phyloP scores from a whole-genome alignment of 1,140 invertebrate genomes.

The Diorhabda sublineata region DNA sequence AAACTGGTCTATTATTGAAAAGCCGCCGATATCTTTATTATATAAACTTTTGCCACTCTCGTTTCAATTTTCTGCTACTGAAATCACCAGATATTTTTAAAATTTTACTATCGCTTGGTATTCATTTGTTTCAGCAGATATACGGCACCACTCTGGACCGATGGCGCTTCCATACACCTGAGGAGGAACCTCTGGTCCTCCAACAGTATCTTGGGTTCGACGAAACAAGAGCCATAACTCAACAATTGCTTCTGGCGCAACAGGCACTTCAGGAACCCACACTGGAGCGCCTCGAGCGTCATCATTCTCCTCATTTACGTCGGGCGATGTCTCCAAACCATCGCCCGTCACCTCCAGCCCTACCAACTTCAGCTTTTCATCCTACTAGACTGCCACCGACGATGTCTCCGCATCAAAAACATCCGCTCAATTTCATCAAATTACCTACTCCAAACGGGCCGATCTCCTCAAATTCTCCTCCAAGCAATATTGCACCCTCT shows the following conservation, averaged over 20 bases:
- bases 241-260: slow-evolving; percentile 71
- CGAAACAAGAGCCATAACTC: slow-evolving; percentile 76
- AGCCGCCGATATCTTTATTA: slow-evolving; percentile 17
- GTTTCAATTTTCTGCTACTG: neutral
- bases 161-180: slow-evolving; percentile 77
- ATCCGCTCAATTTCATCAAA: slow-evolving; percentile 44
- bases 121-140: slow-evolving; percentile 55
- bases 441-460: slow-evolving; percentile 40
- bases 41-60: slow-evolving; percentile 15
- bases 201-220: slow-evolving; percentile 83
- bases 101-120: neutral
- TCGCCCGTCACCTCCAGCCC: slow-evolving; percentile 56
- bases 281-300: slow-evolving; percentile 46
- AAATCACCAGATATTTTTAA: neutral
- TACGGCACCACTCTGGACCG: slow-evolving; percentile 73
- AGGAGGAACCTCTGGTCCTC: slow-evolving; percentile 80
- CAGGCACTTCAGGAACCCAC: slow-evolving; percentile 50
- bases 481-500: slow-evolving; percentile 49
- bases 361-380: slow-evolving; percentile 51
- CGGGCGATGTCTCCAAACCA: slow-evolving; percentile 65
- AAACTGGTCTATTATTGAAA: slow-evolving; percentile 20
- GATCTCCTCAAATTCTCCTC: slow-evolving; percentile 44
- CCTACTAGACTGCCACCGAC: slow-evolving; percentile 48
- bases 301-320: slow-evolving; percentile 36
- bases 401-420: slow-evolving; percentile 52